Base-by-base conservation (phyloP, 1,140 invertebrate species). In the Trachelipus rathkii region DNA sequence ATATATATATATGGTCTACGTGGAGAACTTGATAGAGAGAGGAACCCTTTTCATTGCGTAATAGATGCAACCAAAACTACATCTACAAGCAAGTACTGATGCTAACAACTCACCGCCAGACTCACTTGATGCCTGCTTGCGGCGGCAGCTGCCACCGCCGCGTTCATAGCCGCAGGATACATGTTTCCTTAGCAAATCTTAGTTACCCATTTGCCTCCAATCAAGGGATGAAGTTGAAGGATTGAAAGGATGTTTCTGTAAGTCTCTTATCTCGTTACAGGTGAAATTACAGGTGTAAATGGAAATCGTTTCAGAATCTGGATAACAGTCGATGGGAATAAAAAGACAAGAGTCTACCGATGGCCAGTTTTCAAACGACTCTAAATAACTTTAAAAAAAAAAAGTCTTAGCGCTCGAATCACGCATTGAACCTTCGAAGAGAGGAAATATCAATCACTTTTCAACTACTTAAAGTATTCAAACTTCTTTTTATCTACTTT, bases 141-240 rank as follows among this genome's bases (percentile, higher is more conserved):
- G 78, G 82, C 82, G 73, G 82, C 82, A 71, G 82, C 82, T 45
- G 75, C 80, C 73, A 81, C 82, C 72, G 81, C 81, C 19, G 82
- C 82, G 78, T 83, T 83, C 82, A 82, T 82, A 73, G 81, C 81
- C 75, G 82, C 79, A n/a, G 82, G 82, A 78, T 83, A 83, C 82
- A 83, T 83, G 67, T 50, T 50, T 50, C 15, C 15, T 50, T 50
- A 9, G 15, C 46, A 10, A n/a, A n/a, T n/a, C n/a, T n/a, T n/a
- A n/a, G n/a, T n/a, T n/a, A n/a, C n/a, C n/a, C n/a, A n/a, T n/a
- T n/a, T n/a, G n/a, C n/a, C n/a, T n/a, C n/a, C n/a, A n/a, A n/a
- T n/a, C n/a, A n/a, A n/a, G n/a, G n/a, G n/a, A n/a, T n/a, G n/a
- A n/a, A n/a, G n/a, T n/a, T n/a, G n/a, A n/a, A n/a, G n/a, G n/a